Conservation (phyloP, 2,888 invertebrate species). For the Patella caerulea region DNA sequence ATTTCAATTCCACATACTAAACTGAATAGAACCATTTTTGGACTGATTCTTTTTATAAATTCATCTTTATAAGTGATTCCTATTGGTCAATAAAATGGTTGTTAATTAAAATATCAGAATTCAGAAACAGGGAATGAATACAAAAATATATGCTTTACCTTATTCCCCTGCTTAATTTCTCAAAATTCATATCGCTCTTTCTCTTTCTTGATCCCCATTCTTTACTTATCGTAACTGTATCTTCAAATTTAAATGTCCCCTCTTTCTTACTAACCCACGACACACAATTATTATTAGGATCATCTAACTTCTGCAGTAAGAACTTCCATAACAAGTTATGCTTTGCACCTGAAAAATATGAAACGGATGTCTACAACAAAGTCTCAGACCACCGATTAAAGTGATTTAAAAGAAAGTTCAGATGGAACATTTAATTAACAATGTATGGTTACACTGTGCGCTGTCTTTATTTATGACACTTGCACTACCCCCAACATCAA, state of each 20-base stretch:
- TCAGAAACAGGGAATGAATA: too few species aligned
- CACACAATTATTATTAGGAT: background rate
- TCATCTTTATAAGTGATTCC: background rate
- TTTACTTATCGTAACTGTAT: background rate
- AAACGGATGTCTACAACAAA: too few species aligned
- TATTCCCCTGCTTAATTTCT: constrained; percentile 4
- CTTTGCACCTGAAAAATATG: background rate
- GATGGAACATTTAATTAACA: too few species aligned
- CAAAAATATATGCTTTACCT: background rate
- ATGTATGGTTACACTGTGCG: too few species aligned
- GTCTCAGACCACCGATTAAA: too few species aligned
- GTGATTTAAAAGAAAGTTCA: too few species aligned
- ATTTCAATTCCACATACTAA: too few species aligned
- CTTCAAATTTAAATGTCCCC: background rate
- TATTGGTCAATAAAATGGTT: background rate
- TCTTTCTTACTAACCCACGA: background rate
- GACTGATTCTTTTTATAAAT: too few species aligned
- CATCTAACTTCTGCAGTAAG: background rate
- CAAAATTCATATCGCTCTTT: background rate
- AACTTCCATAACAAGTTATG: constrained; percentile 1
- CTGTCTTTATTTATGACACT: too few species aligned
- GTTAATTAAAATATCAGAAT: background rate
- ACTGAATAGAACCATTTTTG: too few species aligned
- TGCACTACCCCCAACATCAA: too few species aligned
- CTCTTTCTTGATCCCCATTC: background rate